Conservation (phyloP, 2,113 vertebrate genomes). For the Macquaria australasica region DNA sequence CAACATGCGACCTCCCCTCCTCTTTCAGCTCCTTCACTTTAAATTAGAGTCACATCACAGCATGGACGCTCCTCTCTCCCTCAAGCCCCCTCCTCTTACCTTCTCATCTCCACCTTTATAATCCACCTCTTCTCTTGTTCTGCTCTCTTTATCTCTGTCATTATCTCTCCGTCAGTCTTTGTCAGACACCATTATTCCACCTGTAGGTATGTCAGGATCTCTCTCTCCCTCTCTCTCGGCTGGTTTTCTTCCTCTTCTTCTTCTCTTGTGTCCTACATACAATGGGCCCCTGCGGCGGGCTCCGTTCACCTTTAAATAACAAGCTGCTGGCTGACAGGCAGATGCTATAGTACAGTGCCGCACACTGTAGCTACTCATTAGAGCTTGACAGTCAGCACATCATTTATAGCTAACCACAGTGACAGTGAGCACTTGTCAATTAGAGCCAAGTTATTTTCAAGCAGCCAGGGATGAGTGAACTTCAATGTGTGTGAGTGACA, state of each 20-base stretch:
- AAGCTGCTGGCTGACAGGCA: constrained; percentile 65
- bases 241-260: constrained; percentile 13
- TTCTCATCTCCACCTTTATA: constrained; percentile 35
- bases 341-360: constrained; percentile 50
- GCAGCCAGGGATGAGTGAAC: constrained; percentile 60
- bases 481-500: constrained; percentile 24
- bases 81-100: constrained; percentile 10
- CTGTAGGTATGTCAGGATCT: constrained; percentile 44
- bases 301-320: constrained; percentile 75
- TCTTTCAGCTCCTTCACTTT: constrained; percentile 76
- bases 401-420: constrained; percentile 47
- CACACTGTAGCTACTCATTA: constrained; percentile 67
- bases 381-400: constrained; percentile 57
- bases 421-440: constrained; percentile 66
- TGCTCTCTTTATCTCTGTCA: constrained; percentile 35
- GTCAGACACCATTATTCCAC: constrained; percentile 46
- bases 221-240: not conserved
- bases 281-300: constrained; percentile 47
- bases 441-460: constrained; percentile 68
- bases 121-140: constrained; percentile 18
- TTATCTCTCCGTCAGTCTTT: constrained; percentile 37
- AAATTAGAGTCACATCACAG: constrained; percentile 74
- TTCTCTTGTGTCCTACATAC: constrained; percentile 57
- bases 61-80: constrained; percentile 51
- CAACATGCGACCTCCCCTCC: constrained; percentile 71